Evolutionary conservation across 2,797 vertebrate genomes (phyloP), one percentile per base, ranked within the genome.

Genomic region (Aselliscus stoliczkanus): DNA sequence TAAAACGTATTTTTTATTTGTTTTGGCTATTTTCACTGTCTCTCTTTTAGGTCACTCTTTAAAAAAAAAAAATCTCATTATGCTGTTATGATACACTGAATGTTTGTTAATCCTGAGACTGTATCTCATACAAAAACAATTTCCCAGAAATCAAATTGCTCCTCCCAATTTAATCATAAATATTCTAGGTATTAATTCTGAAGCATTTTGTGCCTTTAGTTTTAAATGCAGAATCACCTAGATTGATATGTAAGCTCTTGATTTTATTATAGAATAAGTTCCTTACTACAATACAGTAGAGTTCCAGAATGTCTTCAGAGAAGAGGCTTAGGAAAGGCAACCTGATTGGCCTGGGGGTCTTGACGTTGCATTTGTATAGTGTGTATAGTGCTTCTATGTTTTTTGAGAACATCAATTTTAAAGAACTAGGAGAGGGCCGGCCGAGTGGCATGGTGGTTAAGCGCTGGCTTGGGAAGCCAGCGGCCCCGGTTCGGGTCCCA

Each of bases 141-240:
- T 60, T 88, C 93, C 25, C 17, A 42, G 52, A 93, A 93, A 73
- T 95, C 69, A 93, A 95, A 58, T 54, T 64, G n/a, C 23, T 94
- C 27, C 73, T n/a, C 23, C 58, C 54, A 80, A 7, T 75, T 76
- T 44, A 89, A 93, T 75, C 11, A 42, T 77, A 77, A 93, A 64
- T 67, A 81, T n/a, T 52, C 47, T 56, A 85, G 70, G 25, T 85
- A 37, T 62, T 92, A 64, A 92, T 92, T 95, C 9, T 58, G 34
- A 88, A 90, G 58, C 52, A 82, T 65, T 69, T 50, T 64, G 13
- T 69, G 21, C 58, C 50, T 77, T 93, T 77, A 67, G 69, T 69
- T 89, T 95, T 54, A 69, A 88, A 75, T 77, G 88, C 21, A 70
- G 73, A 88, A 44, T 69, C 56, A 31, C 54, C 34, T 94, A 31